These are phyloP conservation scores for Dromiciops gliroides DNA, from an alignment of 2,113 vertebrate species.

Conservation along the genomic window DNA sequence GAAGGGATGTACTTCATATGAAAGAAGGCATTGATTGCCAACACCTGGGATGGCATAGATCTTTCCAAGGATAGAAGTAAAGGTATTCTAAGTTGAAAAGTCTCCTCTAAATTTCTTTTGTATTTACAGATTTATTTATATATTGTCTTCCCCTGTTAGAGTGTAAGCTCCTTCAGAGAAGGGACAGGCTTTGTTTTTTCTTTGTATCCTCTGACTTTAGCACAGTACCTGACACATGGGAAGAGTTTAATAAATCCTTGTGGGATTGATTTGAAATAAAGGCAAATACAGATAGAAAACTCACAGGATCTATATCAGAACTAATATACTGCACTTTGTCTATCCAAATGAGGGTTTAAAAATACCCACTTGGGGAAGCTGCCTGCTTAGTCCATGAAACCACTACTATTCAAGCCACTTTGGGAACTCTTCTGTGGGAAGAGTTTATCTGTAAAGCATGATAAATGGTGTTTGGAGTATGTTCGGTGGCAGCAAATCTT, in stretches of 20 bases:
- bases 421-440: neutral
- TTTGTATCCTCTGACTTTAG: neutral
- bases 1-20: neutral
- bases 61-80: neutral
- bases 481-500: neutral
- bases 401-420: neutral
- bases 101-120: neutral
- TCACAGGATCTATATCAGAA: neutral
- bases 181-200: neutral
- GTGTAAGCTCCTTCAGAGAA: neutral
- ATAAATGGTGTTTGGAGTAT: neutral
- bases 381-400: neutral
- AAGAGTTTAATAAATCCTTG: neutral
- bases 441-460: neutral
- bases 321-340: neutral
- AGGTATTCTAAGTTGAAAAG: neutral
- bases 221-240: neutral
- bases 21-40: neutral
- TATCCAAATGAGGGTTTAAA: neutral
- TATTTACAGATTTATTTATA: neutral
- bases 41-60: neutral
- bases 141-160: neutral
- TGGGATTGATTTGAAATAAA: neutral
- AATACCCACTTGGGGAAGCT: neutral
- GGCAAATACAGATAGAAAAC: neutral